Percentiles rank a stretch among this genome's conserved stretches.
Evolutionary conservation across 2,888 invertebrate genomes (phyloP).

Genomic region (Drosophila kuntzei): DNA sequence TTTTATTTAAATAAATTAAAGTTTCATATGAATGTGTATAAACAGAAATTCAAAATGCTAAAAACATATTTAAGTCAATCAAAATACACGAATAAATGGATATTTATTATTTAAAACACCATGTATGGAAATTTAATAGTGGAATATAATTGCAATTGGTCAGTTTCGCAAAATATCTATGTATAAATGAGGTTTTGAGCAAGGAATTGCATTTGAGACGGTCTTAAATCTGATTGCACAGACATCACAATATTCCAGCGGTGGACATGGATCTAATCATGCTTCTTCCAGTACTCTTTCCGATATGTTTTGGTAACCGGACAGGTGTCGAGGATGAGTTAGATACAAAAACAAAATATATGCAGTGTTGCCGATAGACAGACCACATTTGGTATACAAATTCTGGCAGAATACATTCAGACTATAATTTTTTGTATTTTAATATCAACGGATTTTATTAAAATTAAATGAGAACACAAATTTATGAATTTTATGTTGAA

Average conservation of each 20-base stretch:
- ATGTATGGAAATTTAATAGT: neutral
- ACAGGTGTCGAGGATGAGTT: neutral
- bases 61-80: constrained; percentile 29
- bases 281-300: too few relatives aligned
- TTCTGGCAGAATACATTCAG: too few relatives aligned
- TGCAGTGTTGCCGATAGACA: too few relatives aligned
- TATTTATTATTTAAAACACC: constrained; percentile 1
- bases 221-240: too few relatives aligned
- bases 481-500: neutral
- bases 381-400: too few relatives aligned
- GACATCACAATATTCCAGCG: too few relatives aligned
- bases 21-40: constrained; percentile 23
- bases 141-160: neutral
- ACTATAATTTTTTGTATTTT: neutral
- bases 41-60: constrained; percentile 13
- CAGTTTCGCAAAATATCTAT: neutral
- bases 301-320: neutral
- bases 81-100: constrained; percentile 45
- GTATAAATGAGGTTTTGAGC: too few relatives aligned
- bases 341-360: too few relatives aligned
- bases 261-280: too few relatives aligned
- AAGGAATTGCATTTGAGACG: too few relatives aligned
- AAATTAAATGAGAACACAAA: neutral
- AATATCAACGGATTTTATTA: neutral
- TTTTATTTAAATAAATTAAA: constrained; percentile 32